phyloP scores from a whole-genome alignment of 2,113 vertebrate species.

The Macaca mulatta region DNA sequence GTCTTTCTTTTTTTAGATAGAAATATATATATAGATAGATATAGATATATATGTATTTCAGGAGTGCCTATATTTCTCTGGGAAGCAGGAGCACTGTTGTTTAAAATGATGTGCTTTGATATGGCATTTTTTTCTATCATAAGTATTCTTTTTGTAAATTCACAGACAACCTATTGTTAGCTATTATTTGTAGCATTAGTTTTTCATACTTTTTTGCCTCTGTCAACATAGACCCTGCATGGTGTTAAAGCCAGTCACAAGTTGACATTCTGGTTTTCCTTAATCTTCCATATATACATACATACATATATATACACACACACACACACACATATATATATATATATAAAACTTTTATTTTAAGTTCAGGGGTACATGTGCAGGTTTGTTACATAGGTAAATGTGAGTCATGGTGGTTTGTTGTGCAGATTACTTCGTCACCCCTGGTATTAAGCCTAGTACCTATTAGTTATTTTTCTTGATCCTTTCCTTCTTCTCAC shows the following conservation, averaged over 20 bases:
- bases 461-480: too few relatives aligned
- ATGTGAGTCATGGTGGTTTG: too few relatives aligned
- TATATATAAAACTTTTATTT: too few relatives aligned
- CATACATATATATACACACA: too few relatives aligned
- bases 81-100: neutral
- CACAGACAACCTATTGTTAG: neutral
- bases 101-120: neutral
- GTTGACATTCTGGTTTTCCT: constrained; percentile 10
- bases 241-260: neutral
- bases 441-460: too few relatives aligned
- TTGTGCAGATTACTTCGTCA: too few relatives aligned
- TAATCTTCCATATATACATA: neutral
- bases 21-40: too few relatives aligned
- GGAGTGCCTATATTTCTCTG: neutral
- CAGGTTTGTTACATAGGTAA: too few relatives aligned
- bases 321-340: too few relatives aligned
- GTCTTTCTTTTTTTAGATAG: neutral
- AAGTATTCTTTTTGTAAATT: neutral
- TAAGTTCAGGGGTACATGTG: too few relatives aligned
- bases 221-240: neutral
- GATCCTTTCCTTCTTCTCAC: too few relatives aligned
- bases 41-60: neutral
- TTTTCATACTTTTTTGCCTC: accelerated
- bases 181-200: neutral
- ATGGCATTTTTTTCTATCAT: neutral